These are phyloP conservation scores for Vireo griseus DNA, from an alignment of 2,797 vertebrate species.

Conservation along the genomic window DNA sequence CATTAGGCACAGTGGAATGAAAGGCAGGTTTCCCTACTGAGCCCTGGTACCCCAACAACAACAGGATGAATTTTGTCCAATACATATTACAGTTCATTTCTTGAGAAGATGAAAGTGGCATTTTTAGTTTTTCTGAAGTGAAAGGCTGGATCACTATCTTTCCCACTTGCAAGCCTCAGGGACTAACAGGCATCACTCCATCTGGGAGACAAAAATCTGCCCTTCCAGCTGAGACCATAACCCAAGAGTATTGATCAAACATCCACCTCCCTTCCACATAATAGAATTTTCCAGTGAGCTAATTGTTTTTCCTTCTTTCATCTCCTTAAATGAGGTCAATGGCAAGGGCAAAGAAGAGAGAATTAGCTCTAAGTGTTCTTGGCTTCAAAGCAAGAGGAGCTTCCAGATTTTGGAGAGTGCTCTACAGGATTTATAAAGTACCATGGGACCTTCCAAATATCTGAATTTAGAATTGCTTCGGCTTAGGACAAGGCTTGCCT, in stretches of 20 bases:
- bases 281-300: slow-evolving; percentile 51
- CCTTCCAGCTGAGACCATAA: slow-evolving; percentile 34
- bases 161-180: background rate
- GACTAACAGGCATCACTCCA: slow-evolving; percentile 20
- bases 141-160: background rate
- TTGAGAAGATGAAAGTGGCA: background rate
- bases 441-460: background rate
- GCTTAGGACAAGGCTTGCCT: background rate
- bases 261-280: slow-evolving; percentile 40
- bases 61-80: background rate
- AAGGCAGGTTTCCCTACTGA: background rate
- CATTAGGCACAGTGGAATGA: background rate
- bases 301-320: slow-evolving; percentile 67
- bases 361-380: slow-evolving; percentile 51
- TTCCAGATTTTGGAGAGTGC: slow-evolving; percentile 3
- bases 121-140: background rate
- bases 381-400: slow-evolving; percentile 30
- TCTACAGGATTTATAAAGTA: background rate
- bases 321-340: slow-evolving; percentile 57
- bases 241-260: slow-evolving; percentile 49
- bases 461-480: background rate
- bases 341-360: slow-evolving; percentile 45
- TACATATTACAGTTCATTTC: background rate
- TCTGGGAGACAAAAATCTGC: slow-evolving; percentile 51
- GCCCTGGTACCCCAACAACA: background rate